Percentiles rank a stretch among this genome's conserved stretches.
These are phyloP conservation scores for Percopsis transmontana DNA, from an alignment of 2,113 vertebrate species.

Conservation along the genomic window DNA sequence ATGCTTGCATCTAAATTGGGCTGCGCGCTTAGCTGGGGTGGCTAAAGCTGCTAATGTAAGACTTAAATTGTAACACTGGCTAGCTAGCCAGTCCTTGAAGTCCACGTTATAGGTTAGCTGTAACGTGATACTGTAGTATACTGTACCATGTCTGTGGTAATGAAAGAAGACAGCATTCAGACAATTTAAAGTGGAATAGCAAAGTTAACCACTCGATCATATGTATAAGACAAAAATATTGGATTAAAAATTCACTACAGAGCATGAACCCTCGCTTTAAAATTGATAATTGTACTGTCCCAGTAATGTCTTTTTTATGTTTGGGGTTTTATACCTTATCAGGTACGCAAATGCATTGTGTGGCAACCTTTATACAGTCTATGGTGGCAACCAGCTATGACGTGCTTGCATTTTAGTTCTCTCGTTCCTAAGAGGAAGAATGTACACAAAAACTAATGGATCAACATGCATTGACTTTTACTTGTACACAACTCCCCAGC, in stretches of 20 bases:
- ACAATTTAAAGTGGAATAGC: not conserved
- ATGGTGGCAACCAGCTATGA: no score
- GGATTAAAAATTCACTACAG: not conserved
- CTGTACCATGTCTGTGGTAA: not conserved
- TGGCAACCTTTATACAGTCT: no score
- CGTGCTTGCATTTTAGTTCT: no score
- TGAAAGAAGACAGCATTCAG: not conserved
- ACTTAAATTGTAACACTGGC: constrained; percentile 11
- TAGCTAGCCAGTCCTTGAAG: constrained; percentile 27
- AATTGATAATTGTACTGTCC: not conserved
- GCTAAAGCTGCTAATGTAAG: constrained; percentile 21
- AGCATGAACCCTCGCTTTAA: not conserved
- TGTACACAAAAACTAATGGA: no score
- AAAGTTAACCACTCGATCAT: not conserved
- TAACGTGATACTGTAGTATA: constrained; percentile 2
- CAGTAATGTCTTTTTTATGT: not conserved
- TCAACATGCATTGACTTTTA: no score
- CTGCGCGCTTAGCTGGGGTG: not conserved
- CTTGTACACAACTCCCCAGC: no score
- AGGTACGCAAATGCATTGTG: no score
- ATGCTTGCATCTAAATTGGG: constrained; percentile 1
- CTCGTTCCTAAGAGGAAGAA: no score
- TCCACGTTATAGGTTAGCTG: constrained; percentile 57
- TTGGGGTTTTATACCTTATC: no score
- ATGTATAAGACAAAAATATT: not conserved